phyloP scores from a whole-genome alignment of 2,113 vertebrate genomes.

The Serinus canaria region DNA sequence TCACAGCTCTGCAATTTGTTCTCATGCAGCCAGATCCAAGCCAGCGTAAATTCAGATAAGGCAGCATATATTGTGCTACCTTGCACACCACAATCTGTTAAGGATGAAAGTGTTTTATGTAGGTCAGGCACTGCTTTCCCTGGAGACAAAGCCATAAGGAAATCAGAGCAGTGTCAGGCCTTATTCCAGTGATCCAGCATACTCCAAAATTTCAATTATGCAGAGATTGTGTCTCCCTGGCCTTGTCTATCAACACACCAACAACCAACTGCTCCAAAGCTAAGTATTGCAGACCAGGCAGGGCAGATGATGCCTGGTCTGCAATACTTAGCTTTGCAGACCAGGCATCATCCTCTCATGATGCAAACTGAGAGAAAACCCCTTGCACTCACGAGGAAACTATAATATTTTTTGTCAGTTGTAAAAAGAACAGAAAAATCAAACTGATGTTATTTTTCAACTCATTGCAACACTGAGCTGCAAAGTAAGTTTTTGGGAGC shows the following conservation, averaged over 20 bases:
- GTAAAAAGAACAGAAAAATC: neutral
- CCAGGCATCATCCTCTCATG: no score
- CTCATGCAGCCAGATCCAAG: neutral
- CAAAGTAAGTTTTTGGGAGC: neutral
- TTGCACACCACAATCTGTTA: neutral
- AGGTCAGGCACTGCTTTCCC: slow-evolving; percentile 28
- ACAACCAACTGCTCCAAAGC: neutral
- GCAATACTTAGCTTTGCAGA: no score
- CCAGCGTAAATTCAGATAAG: neutral
- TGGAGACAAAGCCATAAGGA: neutral
- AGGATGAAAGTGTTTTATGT: slow-evolving; percentile 25
- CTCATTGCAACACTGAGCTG: neutral
- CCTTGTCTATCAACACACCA: neutral
- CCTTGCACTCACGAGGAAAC: neutral
- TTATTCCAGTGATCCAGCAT: neutral
- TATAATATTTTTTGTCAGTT: neutral
- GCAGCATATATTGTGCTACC: neutral
- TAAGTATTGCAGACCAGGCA: neutral
- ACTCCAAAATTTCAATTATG: neutral
- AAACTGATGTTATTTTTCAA: neutral
- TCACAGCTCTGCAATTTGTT: slow-evolving; percentile 2
- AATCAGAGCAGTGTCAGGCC: neutral
- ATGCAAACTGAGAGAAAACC: neutral
- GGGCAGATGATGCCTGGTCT: no score
- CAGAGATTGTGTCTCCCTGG: neutral